Evolutionary conservation across 2,797 vertebrate genomes (phyloP), one percentile per base, ranked within the genome.

Genomic region (Sebastolobus altivelis): DNA sequence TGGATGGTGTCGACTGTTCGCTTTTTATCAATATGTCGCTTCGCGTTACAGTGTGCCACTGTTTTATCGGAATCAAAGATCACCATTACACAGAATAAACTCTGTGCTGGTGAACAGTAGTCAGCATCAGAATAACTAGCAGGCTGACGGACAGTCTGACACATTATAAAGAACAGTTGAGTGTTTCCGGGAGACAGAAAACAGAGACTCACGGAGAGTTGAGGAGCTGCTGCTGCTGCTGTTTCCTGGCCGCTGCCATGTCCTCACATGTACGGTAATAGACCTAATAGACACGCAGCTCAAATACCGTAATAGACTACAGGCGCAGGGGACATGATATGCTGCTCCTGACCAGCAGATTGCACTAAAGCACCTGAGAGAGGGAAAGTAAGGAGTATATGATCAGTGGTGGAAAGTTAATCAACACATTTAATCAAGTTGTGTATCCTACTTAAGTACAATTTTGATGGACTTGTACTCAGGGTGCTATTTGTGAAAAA

Each of bases 131-230:
- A 11, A 8, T 52, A 52, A 52, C 61, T 59, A 37, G 20, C 61
- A 0, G 22, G 13, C 52, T 31, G 20, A 56, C 59, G 0, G 33
- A 43, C 49, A 12, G 13, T 2, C 8, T 12, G 63, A 27, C 4
- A 6, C 6, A 2, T 4, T 0, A 4, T 0, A 3, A 6, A 58
- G n/a, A 5, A 4, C 3, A 67, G 31, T 18, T 9, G 29, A 37
- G 61, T 38, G 22, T 18, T 25, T 71, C 3, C 4, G 4, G 37
- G 7, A 22, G 27, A 2, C 6, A 25, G 16, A 22, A 56, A 8
- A 22, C 16, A 43, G 56, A 31, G 22, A 86, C 79, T 82, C 65
- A 89, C 76, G 2, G 10, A 14, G 65, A 4, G 46, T 2, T 12
- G 35, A 1, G 9, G 27, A 54, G 63, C 60, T 8, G 61, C 69